phyloP scores from a whole-genome alignment of 2,888 invertebrate species.

The Plusia festucae region DNA sequence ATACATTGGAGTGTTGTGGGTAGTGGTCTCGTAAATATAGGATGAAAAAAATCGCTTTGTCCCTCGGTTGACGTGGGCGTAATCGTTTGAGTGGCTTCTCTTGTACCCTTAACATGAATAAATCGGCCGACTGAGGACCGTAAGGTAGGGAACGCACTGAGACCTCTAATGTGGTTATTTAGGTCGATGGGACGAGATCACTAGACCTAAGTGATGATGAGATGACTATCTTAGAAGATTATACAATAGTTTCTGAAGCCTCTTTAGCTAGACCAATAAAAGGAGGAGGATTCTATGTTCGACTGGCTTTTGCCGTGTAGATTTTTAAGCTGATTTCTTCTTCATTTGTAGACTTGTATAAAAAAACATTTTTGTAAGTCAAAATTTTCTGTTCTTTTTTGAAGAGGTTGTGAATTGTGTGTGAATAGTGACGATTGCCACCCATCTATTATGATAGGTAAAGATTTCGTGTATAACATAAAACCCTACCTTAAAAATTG shows the following conservation, averaged over 20 bases:
- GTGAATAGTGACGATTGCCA: too few species aligned
- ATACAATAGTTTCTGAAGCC: neutral
- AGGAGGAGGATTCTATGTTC: too few species aligned
- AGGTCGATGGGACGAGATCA: neutral
- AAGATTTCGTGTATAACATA: too few species aligned
- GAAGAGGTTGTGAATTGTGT: too few species aligned
- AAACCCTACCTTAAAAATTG: too few species aligned
- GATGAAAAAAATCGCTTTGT: slow-evolving; percentile 39
- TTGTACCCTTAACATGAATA: slow-evolving; percentile 70
- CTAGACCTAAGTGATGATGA: neutral
- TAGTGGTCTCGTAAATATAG: slow-evolving; percentile 30
- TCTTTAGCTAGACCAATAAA: too few species aligned
- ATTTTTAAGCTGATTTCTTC: too few species aligned
- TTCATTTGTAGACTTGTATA: too few species aligned
- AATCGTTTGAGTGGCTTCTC: slow-evolving; percentile 68
- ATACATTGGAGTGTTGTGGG: slow-evolving; percentile 25
- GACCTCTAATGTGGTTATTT: slow-evolving; percentile 14
- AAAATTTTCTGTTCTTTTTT: too few species aligned
- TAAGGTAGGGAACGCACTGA: slow-evolving; percentile 32
- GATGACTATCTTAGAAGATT: neutral
- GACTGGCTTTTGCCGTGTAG: too few species aligned
- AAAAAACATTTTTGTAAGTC: too few species aligned
- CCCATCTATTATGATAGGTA: too few species aligned
- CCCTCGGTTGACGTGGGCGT: slow-evolving; percentile 48
- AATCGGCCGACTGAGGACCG: slow-evolving; percentile 58